These are phyloP conservation scores for Procambarus clarkii DNA, from an alignment of 1,140 invertebrate genomes.

Conservation along the genomic window DNA sequence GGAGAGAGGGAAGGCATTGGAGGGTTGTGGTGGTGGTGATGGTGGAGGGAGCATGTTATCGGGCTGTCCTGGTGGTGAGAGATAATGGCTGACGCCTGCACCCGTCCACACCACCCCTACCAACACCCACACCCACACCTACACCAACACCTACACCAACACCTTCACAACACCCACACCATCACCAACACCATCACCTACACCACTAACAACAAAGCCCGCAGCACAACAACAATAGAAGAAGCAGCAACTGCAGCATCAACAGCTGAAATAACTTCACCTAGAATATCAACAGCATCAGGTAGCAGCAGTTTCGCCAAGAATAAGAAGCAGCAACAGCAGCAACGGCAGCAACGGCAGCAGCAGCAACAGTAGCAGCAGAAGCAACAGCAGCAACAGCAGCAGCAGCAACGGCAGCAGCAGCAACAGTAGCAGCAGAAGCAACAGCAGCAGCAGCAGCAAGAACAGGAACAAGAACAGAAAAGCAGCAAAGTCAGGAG, in stretches of 20 bases:
- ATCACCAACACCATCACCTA: conserved; percentile 1
- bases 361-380: too few species aligned
- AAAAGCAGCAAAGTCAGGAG: neutral
- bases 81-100: conserved; percentile 13
- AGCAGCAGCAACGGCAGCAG: too few species aligned
- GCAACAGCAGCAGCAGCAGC: neutral
- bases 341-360: too few species aligned
- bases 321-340: neutral
- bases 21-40: neutral
- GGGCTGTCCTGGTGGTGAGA: neutral
- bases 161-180: conserved; percentile 12
- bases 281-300: neutral
- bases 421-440: too few species aligned
- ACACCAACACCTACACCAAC: neutral
- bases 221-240: neutral
- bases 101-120: conserved; percentile 7
- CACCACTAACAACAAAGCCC: neutral
- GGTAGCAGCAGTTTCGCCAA: neutral
- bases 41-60: neutral
- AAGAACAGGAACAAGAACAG: neutral
- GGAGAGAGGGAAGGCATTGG: neutral
- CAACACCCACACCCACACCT: neutral
- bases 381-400: too few species aligned
- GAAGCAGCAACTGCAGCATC: neutral
- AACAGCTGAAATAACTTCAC: neutral